phyloP scores from a whole-genome alignment of 1,140 invertebrate genomes.

The Lepidurus arcticus region DNA sequence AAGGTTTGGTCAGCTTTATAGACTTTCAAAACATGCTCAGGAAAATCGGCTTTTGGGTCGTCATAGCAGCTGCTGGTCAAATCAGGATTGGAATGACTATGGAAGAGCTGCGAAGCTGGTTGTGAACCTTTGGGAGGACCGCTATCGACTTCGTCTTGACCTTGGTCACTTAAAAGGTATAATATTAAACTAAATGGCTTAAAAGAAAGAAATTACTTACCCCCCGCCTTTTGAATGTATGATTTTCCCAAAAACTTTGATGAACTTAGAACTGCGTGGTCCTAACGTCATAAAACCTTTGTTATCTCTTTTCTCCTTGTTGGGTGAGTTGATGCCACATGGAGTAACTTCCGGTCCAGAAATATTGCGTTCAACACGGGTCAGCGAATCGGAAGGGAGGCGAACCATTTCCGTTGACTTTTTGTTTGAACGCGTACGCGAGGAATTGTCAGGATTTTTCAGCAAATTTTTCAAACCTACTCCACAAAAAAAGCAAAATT shows the following conservation, averaged over 20 bases:
- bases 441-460: not conserved
- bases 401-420: not conserved
- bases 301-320: constrained; percentile 53
- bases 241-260: constrained; percentile 85
- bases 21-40: constrained; percentile 94
- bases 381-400: not conserved
- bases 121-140: constrained; percentile 36
- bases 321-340: constrained; percentile 38
- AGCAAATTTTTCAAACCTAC: not conserved
- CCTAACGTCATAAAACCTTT: constrained; percentile 73
- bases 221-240: constrained; percentile 42
- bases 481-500: not conserved
- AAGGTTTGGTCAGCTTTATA: constrained; percentile 93
- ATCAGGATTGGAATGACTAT: constrained; percentile 87
- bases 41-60: constrained; percentile 73
- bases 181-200: constrained; percentile 16
- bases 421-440: not conserved
- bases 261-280: constrained; percentile 66
- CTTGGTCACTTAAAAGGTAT: not conserved
- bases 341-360: constrained; percentile 28
- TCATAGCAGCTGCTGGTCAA: constrained; percentile 47
- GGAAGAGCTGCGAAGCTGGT: constrained; percentile 46
- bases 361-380: not conserved
- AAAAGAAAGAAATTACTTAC: not conserved
- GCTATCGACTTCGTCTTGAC: constrained; percentile 11